Conservation (phyloP, 2,888 invertebrate genomes). For the Hirtodrosophila alboralis region DNA sequence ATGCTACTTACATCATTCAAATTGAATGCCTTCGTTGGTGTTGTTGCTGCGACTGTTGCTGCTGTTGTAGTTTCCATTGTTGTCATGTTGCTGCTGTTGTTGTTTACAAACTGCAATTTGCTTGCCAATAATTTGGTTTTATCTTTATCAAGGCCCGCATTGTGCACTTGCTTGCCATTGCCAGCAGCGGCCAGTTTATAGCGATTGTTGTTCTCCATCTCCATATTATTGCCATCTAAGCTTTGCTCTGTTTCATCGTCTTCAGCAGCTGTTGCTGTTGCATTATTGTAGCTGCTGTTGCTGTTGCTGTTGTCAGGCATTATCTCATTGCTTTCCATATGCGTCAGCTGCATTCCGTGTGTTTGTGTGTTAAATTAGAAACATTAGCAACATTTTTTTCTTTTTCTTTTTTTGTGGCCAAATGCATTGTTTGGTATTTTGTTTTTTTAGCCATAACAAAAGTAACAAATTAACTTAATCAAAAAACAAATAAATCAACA, state of each 20-base stretch:
- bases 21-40: slow-evolving; percentile 63
- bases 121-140: slow-evolving; percentile 30
- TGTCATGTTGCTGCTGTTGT: slow-evolving; percentile 35
- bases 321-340: slow-evolving; percentile 34
- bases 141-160: slow-evolving; percentile 29
- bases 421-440: slow-evolving; percentile 20
- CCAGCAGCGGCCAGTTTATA: slow-evolving; percentile 54
- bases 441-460: slow-evolving; percentile 29
- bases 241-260: slow-evolving; percentile 6
- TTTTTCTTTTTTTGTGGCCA: no score
- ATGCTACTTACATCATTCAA: slow-evolving; percentile 76
- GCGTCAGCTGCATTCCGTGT: slow-evolving; percentile 50
- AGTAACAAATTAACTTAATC: slow-evolving; percentile 6
- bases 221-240: slow-evolving; percentile 16
- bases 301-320: slow-evolving; percentile 31
- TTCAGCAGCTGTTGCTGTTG: slow-evolving; percentile 11
- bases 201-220: slow-evolving; percentile 43
- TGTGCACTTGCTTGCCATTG: slow-evolving; percentile 32
- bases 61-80: slow-evolving; percentile 19
- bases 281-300: slow-evolving; percentile 1
- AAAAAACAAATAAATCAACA: slow-evolving; percentile 3
- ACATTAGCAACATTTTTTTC: slow-evolving; percentile 55
- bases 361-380: slow-evolving; percentile 55
- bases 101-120: slow-evolving; percentile 41
- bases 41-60: slow-evolving; percentile 19